Evolutionary conservation across 2,797 vertebrate species (phyloP), one percentile per base, ranked within the genome.

Genomic region (Notolabrus celidotus): DNA sequence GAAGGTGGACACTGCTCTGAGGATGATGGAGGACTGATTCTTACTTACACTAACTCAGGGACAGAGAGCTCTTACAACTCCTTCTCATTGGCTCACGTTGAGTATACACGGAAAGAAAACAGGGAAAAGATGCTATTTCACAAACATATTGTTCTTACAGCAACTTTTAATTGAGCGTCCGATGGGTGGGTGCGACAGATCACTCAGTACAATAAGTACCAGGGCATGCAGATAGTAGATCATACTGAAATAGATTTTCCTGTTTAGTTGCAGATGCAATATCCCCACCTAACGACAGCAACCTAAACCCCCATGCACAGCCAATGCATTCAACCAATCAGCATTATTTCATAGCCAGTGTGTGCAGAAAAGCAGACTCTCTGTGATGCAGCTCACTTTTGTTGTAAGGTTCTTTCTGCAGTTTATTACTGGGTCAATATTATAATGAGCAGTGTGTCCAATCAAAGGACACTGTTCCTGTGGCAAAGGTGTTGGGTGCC

Each of bases 141-240:
- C 34, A 36, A 14, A 3, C 34, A 36, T 5, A 9, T 9, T 12
- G 10, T 36, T 36, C n/a, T n/a, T n/a, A n/a, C n/a, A n/a, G n/a
- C n/a, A n/a, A n/a, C n/a, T n/a, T n/a, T n/a, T n/a, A n/a, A n/a
- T n/a, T n/a, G n/a, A n/a, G n/a, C n/a, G n/a, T n/a, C n/a, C n/a
- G n/a, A n/a, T n/a, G n/a, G n/a, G n/a, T n/a, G n/a, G n/a, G n/a
- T n/a, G n/a, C n/a, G n/a, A n/a, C n/a, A n/a, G n/a, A n/a, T n/a
- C n/a, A n/a, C n/a, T n/a, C n/a, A n/a, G n/a, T n/a, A n/a, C n/a
- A n/a, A n/a, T n/a, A n/a, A n/a, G n/a, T n/a, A n/a, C n/a, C n/a
- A n/a, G n/a, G n/a, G n/a, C n/a, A n/a, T n/a, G n/a, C 19, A 74
- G 22, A 76, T 85, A 83, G 74, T 78, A 0, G 49, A 71, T 55